Evolutionary conservation across 2,888 invertebrate species (phyloP).

Genomic region (Drosophila mulleri): DNA sequence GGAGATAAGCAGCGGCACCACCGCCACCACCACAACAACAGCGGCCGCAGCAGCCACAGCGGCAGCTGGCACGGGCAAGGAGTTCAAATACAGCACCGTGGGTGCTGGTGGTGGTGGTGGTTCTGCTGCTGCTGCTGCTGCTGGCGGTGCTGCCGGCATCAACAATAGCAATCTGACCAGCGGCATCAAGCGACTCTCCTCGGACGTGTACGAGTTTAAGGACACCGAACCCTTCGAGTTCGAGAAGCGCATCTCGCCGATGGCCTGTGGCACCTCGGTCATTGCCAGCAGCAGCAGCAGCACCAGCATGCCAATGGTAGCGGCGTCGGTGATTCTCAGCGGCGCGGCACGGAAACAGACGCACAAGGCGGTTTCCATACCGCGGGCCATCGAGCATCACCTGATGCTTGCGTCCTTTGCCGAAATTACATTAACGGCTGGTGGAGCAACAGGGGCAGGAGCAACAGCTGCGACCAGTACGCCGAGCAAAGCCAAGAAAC

Average conservation of each 20-base stretch:
- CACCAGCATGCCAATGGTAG: constrained; percentile 12
- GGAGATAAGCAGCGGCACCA: constrained; percentile 76
- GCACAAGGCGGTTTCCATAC: constrained; percentile 44
- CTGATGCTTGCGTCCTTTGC: constrained; percentile 19
- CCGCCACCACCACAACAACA: constrained; percentile 21
- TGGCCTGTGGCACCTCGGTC: constrained; percentile 49
- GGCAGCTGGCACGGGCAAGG: constrained; percentile 6
- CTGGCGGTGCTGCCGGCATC: not conserved
- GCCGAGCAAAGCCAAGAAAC: constrained; percentile 73
- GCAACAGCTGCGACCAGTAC: not conserved
- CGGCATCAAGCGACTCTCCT: constrained; percentile 57
- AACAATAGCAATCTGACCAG: constrained; percentile 12
- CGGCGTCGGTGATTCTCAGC: constrained; percentile 16
- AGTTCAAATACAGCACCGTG: constrained; percentile 42
- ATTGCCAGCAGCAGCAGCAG: constrained; percentile 18
- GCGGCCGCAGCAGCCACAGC: not conserved
- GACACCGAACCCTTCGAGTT: constrained; percentile 95
- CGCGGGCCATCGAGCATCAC: constrained; percentile 53
- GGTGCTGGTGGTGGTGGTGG: not conserved
- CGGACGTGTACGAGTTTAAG: constrained; percentile 94
- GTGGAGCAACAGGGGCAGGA: not conserved
- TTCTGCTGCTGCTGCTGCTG: not conserved
- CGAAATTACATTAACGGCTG: not conserved
- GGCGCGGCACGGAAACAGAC: constrained; percentile 51
- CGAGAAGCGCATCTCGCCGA: constrained; percentile 87